A percentile compares a stretch with the other conserved stretches of the same genome.
Conservation (phyloP, 2,888 invertebrate genomes). For the Eilema griseolum region DNA sequence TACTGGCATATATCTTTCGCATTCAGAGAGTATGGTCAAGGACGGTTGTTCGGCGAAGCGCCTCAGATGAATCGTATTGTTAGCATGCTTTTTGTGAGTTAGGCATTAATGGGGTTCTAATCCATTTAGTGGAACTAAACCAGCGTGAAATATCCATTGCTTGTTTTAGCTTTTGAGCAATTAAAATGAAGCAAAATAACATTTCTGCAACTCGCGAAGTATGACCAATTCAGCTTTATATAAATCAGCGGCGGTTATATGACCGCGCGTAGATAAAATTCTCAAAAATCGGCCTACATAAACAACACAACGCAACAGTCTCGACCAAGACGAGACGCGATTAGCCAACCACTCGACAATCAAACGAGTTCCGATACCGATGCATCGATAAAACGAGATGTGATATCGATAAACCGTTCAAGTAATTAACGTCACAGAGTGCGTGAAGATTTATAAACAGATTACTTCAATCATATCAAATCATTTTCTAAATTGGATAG, state of each 20-base stretch:
- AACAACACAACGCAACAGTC: too few relatives aligned
- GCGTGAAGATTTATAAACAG: conserved; percentile 70
- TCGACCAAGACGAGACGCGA: too few relatives aligned
- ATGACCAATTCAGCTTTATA: too few relatives aligned
- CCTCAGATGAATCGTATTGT: conserved; percentile 10
- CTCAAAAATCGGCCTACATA: too few relatives aligned
- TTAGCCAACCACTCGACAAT: conserved; percentile 43
- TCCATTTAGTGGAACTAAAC: conserved; percentile 22
- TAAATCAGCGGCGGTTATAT: too few relatives aligned
- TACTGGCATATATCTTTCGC: too few relatives aligned
- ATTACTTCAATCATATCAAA: conserved; percentile 72
- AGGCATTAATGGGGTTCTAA: conserved; percentile 14
- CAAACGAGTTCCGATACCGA: conserved; percentile 41
- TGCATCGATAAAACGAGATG: conserved; percentile 62
- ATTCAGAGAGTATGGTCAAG: neutral
- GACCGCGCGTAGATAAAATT: too few relatives aligned
- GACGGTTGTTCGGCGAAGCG: neutral
- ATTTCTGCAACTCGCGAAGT: too few relatives aligned
- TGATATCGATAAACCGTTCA: conserved; percentile 66
- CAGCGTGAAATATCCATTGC: conserved; percentile 15
- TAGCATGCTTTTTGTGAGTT: conserved; percentile 8
- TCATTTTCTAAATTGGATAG: conserved; percentile 60
- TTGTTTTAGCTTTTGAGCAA: conserved; percentile 18
- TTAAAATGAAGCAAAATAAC: conserved; percentile 17
- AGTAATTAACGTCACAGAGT: conserved; percentile 78